Percentiles rank a stretch among this genome's conserved stretches.
Conservation (phyloP, 1,140 invertebrate genomes). For the Linepithema humile region DNA sequence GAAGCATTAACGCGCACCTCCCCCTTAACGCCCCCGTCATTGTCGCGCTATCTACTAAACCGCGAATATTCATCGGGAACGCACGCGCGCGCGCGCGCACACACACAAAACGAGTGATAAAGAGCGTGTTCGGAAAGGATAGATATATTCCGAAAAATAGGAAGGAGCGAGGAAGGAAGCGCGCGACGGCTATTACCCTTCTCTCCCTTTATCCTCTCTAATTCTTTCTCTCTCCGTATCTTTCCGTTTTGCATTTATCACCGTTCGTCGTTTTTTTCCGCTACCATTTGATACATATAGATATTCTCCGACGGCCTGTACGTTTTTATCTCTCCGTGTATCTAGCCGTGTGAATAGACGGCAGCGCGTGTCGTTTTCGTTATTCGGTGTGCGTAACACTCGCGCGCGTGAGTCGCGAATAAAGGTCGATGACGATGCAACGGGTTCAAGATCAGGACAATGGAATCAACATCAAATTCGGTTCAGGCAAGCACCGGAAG, state of each 20-base stretch:
- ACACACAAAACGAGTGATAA: background rate
- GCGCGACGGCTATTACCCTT: background rate
- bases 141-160: slow-evolving; percentile 12
- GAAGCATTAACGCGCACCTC: slow-evolving; percentile 1
- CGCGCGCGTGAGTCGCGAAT: slow-evolving; percentile 28
- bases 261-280: background rate
- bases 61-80: slow-evolving; percentile 27
- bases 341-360: background rate
- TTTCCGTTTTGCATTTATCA: slow-evolving; percentile 18
- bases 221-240: background rate
- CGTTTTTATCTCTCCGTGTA: slow-evolving; percentile 22
- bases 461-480: slow-evolving; percentile 82
- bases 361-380: slow-evolving; percentile 2
- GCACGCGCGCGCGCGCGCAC: background rate
- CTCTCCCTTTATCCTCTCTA: background rate
- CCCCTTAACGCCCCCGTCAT: slow-evolving; percentile 60
- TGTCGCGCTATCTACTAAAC: slow-evolving; percentile 22
- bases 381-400: background rate
- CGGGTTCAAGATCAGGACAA: slow-evolving; percentile 81
- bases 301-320: background rate
- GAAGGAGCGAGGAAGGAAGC: slow-evolving; percentile 40
- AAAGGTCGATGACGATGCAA: slow-evolving; percentile 74
- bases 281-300: background rate
- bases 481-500: slow-evolving; percentile 68
- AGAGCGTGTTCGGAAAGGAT: background rate